phyloP scores from a whole-genome alignment of 30 jellyfish, hydroid and myxozoan species.

The Aurelia coerulea region DNA sequence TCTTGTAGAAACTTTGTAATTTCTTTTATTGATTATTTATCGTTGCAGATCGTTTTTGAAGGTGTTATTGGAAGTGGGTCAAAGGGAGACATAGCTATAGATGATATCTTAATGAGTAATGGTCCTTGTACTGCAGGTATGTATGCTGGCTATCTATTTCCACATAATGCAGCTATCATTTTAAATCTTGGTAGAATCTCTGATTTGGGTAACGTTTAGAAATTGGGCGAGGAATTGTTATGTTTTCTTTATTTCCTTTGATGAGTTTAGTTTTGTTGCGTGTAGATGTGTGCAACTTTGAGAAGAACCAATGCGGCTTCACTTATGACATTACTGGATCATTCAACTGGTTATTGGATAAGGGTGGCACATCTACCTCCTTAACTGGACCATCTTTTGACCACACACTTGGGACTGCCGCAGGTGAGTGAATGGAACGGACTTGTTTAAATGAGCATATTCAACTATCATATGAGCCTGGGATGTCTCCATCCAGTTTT shows the following conservation, averaged over 20 bases:
- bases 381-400: conserved; percentile 77
- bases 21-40: too few species aligned
- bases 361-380: conserved; percentile 49
- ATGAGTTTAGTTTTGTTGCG: too few species aligned
- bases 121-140: conserved; percentile 11
- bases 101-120: conserved; percentile 13
- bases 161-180: too few species aligned
- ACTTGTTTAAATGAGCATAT: too few species aligned
- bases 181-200: too few species aligned
- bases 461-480: too few species aligned
- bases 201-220: too few species aligned
- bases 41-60: conserved; percentile 45
- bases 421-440: conserved; percentile 67
- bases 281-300: too few species aligned
- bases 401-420: conserved; percentile 57
- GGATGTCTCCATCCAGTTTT: neutral
- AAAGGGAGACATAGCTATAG: conserved; percentile 38
- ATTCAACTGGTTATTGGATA: conserved; percentile 65
- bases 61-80: conserved; percentile 27
- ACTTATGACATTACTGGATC: conserved; percentile 34
- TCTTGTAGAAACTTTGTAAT: neutral
- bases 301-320: too few species aligned
- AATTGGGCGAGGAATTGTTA: too few species aligned
- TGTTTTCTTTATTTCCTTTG: neutral
- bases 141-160: too few species aligned